Evolutionary conservation across 2,113 vertebrate genomes (phyloP).

Genomic region (Bos indicus): DNA sequence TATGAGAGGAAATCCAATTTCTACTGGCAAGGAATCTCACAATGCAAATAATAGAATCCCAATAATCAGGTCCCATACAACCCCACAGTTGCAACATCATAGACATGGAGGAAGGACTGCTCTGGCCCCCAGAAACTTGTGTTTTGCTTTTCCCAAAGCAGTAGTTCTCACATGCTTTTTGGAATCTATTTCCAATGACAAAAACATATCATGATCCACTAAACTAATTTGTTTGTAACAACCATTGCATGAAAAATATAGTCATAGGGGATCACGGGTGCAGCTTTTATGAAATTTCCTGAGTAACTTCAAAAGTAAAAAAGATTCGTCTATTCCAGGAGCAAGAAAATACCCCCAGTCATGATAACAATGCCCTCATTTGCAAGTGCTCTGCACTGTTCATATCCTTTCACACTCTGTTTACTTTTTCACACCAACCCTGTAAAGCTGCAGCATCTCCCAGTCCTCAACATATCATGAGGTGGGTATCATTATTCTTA

Average conservation of each 20-base stretch:
- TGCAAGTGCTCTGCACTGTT: background rate
- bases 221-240: background rate
- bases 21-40: background rate
- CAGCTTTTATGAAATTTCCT: background rate
- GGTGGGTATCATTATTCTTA: background rate
- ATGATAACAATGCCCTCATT: background rate
- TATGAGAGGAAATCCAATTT: background rate
- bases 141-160: background rate
- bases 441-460: background rate
- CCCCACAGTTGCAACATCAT: background rate
- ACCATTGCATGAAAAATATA: background rate
- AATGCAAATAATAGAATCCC: background rate
- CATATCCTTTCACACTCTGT: accelerated
- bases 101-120: background rate
- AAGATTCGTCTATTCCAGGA: background rate
- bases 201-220: background rate
- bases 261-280: background rate
- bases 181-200: background rate
- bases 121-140: background rate
- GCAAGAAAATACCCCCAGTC: background rate
- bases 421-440: background rate
- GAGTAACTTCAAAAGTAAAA: background rate
- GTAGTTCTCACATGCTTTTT: background rate
- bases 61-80: background rate
- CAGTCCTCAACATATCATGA: background rate